These are phyloP conservation scores for Meandrina meandrites DNA, from an alignment of 92 coral and sea anemone species.

Conservation along the genomic window DNA sequence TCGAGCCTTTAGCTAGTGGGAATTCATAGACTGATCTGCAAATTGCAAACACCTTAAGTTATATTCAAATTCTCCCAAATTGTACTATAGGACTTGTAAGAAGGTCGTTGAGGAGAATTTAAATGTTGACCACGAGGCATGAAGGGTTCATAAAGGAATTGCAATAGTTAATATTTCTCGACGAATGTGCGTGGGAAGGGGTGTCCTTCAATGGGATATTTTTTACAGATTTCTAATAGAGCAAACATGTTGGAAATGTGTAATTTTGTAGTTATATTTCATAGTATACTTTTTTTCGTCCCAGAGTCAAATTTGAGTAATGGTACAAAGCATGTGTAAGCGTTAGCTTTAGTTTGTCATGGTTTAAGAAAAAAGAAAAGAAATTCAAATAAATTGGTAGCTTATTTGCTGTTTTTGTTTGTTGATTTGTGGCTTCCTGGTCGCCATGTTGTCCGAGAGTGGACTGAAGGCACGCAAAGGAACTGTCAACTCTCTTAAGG, in stretches of 20 bases:
- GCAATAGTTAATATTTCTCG: not conserved
- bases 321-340: not conserved
- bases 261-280: conserved; percentile 23
- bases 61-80: conserved; percentile 3
- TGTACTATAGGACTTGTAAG: not conserved
- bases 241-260: conserved; percentile 12
- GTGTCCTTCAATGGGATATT: not conserved
- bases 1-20: not conserved
- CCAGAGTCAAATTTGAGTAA: conserved; percentile 3
- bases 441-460: not conserved
- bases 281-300: not conserved
- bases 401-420: conserved; percentile 3
- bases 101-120: not conserved
- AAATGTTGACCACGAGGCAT: not conserved
- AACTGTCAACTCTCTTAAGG: too few species aligned
- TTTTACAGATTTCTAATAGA: conserved; percentile 6
- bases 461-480: not conserved
- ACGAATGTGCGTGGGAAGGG: not conserved
- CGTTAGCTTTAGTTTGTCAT: conserved; percentile 14
- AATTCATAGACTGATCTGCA: not conserved
- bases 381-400: conserved; percentile 38
- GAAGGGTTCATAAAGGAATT: not conserved
- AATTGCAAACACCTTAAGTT: not conserved
- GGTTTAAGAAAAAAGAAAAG: not conserved
- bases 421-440: not conserved